Evolutionary conservation across 1,140 invertebrate genomes (phyloP), one percentile per base, ranked within the genome.

Genomic region (Diplogasteroides magnus): DNA sequence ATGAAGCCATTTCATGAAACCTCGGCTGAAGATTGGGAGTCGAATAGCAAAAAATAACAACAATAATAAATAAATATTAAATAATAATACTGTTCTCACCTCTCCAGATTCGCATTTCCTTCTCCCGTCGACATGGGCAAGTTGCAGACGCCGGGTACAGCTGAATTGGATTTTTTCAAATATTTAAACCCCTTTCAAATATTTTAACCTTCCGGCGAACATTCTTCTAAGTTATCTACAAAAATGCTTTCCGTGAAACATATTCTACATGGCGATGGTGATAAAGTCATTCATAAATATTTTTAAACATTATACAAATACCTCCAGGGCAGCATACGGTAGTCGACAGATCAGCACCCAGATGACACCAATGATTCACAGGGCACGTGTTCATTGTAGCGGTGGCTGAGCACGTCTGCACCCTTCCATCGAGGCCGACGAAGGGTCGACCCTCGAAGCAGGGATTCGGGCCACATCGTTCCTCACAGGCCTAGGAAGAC

Each of bases 101-200:
- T 48, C 56, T 82, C 81, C 19, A 82, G 68, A 6, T 74, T 68
- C 14, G 77, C 77, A 61, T 72, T 72, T 19, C 80, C 80, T 64
- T 83, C 79, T 37, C 80, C 80, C 1, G 81, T 78, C 13, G 79
- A 80, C 81, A 82, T 82, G 31, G 80, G 81, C n/a, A 83, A 68
- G 64, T 76, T 76, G 61, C 80, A 82, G 1, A 77, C 65, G 64
- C 80, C 83, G 27, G 69, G 68, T 23, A 67, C 67, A 27, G 81
- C 79, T 77, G 26, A 28, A 76, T 60, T 26, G 19, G 19, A 48
- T 48, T 11, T 48, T 48, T 48, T 11, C 19, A 19, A 68, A 64
- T 0, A 73, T 26, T 59, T 71, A 3, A 28, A 19, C 19, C 6
- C 37, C 37, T 48, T 48, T 48, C 6, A 48, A 48, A 48, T 48